A percentile compares a stretch with the other conserved stretches of the same genome.
Evolutionary conservation across 2,797 vertebrate species (phyloP).

Genomic region (Nasua narica): DNA sequence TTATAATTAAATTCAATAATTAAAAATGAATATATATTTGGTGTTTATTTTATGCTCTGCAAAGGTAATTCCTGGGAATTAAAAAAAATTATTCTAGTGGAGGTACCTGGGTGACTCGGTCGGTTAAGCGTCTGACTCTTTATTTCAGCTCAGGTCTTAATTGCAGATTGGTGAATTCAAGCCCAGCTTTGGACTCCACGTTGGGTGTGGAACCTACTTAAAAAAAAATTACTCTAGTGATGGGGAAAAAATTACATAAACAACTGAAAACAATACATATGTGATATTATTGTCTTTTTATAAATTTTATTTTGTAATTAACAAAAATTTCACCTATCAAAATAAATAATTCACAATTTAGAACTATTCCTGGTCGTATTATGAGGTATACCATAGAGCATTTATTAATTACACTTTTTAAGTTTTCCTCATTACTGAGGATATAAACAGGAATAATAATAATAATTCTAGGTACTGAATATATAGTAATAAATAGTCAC

Average conservation of each 20-base stretch:
- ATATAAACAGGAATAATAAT: background rate
- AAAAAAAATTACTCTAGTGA: background rate
- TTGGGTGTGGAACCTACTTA: background rate
- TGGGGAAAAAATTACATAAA: background rate
- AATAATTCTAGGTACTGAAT: background rate
- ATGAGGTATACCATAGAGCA: background rate
- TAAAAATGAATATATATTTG: background rate
- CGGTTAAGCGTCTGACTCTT: background rate
- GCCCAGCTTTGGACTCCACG: background rate
- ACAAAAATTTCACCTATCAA: background rate
- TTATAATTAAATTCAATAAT: background rate
- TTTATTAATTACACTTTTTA: background rate
- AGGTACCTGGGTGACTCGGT: background rate
- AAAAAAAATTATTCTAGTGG: background rate
- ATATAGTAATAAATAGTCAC: background rate
- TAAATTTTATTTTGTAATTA: background rate
- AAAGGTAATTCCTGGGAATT: background rate
- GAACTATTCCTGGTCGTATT: background rate
- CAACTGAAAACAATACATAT: background rate
- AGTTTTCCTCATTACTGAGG: background rate
- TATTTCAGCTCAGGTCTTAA: background rate
- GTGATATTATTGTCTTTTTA: background rate
- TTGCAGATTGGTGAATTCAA: background rate
- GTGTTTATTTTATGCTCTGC: background rate
- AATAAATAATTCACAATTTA: background rate